Percentiles rank a stretch among this genome's conserved stretches.
These are phyloP conservation scores for Spea hammondii DNA, from an alignment of 2,797 vertebrate genomes.

Conservation along the genomic window DNA sequence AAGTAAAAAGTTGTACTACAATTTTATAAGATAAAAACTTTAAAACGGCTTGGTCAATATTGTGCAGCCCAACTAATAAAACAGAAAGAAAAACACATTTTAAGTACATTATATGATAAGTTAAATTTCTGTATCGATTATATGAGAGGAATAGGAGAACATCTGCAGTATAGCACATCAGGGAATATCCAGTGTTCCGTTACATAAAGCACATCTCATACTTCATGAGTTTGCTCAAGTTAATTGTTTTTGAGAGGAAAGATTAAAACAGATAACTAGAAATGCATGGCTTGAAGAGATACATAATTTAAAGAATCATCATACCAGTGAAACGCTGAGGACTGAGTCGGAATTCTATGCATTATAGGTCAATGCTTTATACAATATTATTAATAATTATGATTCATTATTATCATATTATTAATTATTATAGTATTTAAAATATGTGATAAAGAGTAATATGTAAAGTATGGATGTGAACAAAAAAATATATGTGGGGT, in stretches of 20 bases:
- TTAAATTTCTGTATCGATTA: neutral
- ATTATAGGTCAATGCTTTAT: no score
- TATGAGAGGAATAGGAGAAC: neutral
- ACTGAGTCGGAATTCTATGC: no score
- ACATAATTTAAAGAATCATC: neutral
- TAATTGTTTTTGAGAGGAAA: slow-evolving; percentile 7
- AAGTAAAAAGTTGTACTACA: no score
- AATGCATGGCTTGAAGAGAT: neutral
- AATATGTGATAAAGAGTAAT: no score
- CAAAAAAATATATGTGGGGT: no score
- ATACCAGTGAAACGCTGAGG: neutral
- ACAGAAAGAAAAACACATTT: neutral
- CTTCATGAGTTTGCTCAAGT: slow-evolving; percentile 1
- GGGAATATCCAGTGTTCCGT: neutral
- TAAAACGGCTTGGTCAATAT: neutral
- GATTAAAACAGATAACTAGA: neutral
- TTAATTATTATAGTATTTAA: no score
- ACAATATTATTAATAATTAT: no score
- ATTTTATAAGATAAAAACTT: no score
- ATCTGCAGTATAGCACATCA: neutral
- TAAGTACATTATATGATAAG: neutral
- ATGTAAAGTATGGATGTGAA: no score
- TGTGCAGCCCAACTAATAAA: neutral
- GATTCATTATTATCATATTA: no score
- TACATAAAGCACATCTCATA: neutral